A percentile compares a stretch with the other conserved stretches of the same genome.
Conservation (phyloP, 23 tunicate species). For the Styela clava region DNA sequence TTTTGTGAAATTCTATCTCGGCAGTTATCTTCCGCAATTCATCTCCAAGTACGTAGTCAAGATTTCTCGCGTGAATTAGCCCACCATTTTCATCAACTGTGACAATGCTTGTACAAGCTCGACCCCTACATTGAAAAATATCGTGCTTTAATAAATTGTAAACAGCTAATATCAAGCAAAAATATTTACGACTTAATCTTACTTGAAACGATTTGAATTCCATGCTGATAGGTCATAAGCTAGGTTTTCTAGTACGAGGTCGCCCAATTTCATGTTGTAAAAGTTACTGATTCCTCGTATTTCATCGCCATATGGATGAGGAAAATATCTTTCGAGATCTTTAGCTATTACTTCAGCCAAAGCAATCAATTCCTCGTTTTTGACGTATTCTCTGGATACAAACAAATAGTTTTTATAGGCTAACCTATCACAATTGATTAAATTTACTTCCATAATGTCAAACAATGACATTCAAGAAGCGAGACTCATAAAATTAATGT, state of each 20-base stretch:
- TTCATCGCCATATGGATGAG: conserved; percentile 79
- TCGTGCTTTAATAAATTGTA: too few species aligned
- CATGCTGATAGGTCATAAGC: conserved; percentile 82
- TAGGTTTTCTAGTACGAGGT: conserved; percentile 49
- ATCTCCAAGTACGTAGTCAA: conserved; percentile 53
- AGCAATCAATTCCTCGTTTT: background rate
- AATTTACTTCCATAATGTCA: too few species aligned
- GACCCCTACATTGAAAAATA: background rate
- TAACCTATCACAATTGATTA: too few species aligned
- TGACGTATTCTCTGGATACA: conserved; percentile 9
- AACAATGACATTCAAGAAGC: too few species aligned
- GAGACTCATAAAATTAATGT: too few species aligned
- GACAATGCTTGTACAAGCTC: conserved; percentile 84
- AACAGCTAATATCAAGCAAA: too few species aligned
- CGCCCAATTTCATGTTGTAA: conserved; percentile 30
- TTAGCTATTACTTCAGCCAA: conserved; percentile 3
- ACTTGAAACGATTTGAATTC: conserved; percentile 11
- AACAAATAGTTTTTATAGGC: background rate
- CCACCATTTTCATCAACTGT: conserved; percentile 47
- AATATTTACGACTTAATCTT: background rate
- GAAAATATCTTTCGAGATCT: conserved; percentile 37
- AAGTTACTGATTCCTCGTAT: conserved; percentile 43
- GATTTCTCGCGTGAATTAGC: conserved; percentile 75
- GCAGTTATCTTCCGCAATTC: conserved; percentile 46
- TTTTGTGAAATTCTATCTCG: conserved; percentile 57